Evolutionary conservation across 2,113 vertebrate genomes (phyloP).

Genomic region (Cynopterus brachyotis): DNA sequence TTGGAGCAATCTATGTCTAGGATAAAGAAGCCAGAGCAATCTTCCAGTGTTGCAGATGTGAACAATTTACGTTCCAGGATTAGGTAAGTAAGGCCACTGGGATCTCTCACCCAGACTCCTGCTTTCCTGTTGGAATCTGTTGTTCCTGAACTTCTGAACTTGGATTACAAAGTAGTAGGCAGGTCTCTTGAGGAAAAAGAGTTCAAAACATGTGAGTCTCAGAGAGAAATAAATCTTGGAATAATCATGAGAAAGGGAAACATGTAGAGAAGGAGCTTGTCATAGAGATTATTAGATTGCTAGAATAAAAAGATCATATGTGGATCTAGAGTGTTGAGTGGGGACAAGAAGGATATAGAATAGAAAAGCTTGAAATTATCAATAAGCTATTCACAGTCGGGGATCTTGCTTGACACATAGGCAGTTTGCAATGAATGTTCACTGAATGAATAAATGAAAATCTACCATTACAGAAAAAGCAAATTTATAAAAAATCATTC

Average conservation of each 20-base stretch:
- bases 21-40: neutral
- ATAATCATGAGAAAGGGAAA: neutral
- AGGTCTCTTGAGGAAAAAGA: neutral
- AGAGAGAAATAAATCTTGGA: conserved; percentile 31
- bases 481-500: neutral
- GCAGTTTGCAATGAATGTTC: neutral
- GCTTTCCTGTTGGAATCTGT: neutral
- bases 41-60: neutral
- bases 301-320: neutral
- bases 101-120: neutral
- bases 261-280: neutral
- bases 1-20: neutral
- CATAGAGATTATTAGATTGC: neutral
- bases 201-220: neutral
- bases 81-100: neutral
- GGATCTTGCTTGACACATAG: neutral
- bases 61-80: neutral
- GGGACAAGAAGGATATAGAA: neutral
- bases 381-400: neutral
- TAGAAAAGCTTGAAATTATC: neutral
- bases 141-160: conserved; percentile 50
- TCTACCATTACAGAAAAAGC: neutral
- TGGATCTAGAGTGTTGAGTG: neutral
- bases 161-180: neutral
- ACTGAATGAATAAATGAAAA: neutral